Base-by-base conservation (phyloP, 1,140 invertebrate genomes). In the Tetramorium alpestre region DNA sequence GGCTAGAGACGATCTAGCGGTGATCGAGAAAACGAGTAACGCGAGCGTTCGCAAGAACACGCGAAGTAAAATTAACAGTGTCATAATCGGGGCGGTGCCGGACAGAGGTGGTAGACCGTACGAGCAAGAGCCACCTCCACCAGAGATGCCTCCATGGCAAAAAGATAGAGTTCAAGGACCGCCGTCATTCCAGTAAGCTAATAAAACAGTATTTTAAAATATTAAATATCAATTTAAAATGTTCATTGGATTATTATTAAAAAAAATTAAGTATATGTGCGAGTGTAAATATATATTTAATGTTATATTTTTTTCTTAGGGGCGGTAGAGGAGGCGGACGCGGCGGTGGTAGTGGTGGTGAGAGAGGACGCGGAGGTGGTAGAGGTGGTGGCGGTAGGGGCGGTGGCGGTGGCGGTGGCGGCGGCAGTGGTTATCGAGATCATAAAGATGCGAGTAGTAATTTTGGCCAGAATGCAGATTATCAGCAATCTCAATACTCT, bases 91-190 rank as follows among this genome's bases (percentile, higher is more conserved):
- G 6, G 86, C 65, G 10, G 95, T 98, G 7, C 98, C 98, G 3
- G 98, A 99, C 94, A 96, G 99, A 93, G 99, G 99, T 70, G 99
- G 99, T 4, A 95, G 99, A 87, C 97, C 98, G 1, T 97, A 97
- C 92, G 98, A 99, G 93, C 97, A 98, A 92, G 97, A 98, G 87
- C 97, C 98, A 5, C 99, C 99, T 1, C 98, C 98, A 6, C 98
- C 98, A 13, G 99, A 99, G 96, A 99, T 99, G 98, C 99, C 99
- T 11, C 97, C 98, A 1, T 99, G 98, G 98, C 97, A 98, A 92
- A 97, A 98, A 89, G 94, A 97, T 86, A 92, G 94, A 87, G 92
- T 92, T 6, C 90, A 88, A 67, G 93, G 86, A 86, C 89, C 90
- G 64, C 47, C 72, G 60, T 86, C 91, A 16, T 90, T 88, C 41